Evolutionary conservation across 2,113 vertebrate genomes (phyloP).

Genomic region (Dicrurus megarhynchus): DNA sequence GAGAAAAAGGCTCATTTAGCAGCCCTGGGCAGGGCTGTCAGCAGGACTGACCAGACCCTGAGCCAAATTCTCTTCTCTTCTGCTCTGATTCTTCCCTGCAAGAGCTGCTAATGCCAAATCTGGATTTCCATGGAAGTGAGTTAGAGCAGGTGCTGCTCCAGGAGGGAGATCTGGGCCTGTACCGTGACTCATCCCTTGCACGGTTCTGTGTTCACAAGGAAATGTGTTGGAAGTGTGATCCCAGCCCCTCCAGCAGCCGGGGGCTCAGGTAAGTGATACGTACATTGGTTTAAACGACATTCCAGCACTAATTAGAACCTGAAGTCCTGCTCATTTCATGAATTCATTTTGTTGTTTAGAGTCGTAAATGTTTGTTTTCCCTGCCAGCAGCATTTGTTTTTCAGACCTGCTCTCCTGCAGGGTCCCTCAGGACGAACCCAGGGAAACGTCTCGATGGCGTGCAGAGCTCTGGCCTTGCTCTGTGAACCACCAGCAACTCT

Average conservation of each 20-base stretch:
- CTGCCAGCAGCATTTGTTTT: neutral
- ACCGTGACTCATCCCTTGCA: accelerated
- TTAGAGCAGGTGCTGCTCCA: neutral
- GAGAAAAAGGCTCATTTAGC: neutral
- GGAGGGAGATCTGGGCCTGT: neutral
- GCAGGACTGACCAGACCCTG: accelerated
- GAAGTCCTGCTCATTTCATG: neutral
- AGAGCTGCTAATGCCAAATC: accelerated
- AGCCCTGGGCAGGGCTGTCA: neutral
- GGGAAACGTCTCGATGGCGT: accelerated
- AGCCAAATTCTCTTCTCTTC: neutral
- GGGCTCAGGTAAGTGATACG: accelerated
- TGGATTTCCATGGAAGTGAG: neutral
- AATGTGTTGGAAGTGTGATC: accelerated
- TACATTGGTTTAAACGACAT: accelerated
- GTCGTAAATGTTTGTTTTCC: neutral
- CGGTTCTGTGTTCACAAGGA: accelerated
- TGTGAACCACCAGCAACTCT: neutral
- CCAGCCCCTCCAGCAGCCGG: neutral
- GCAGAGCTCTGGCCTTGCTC: accelerated
- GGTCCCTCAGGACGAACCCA: neutral
- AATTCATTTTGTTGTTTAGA: neutral
- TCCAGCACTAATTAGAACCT: neutral
- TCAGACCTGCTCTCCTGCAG: neutral
- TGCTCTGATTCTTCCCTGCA: neutral